Evolutionary conservation across 2,113 vertebrate species (phyloP), one percentile per base, ranked within the genome.

Genomic region (Rhipidura dahli): DNA sequence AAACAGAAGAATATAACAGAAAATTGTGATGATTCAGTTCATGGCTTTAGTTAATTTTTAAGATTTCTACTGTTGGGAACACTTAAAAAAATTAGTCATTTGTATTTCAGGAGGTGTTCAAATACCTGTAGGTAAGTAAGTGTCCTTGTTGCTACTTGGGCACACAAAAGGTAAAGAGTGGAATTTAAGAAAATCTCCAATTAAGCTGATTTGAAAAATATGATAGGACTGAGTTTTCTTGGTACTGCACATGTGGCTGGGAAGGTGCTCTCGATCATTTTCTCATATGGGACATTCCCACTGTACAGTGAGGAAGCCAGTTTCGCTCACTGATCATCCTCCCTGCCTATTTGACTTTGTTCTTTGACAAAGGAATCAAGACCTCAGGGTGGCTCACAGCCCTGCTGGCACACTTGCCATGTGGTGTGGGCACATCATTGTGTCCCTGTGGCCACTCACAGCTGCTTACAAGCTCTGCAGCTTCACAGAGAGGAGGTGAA

Each of bases 371-470:
- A n/a, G 9, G 35, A 12, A 79, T 1, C 1, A 42, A 27, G 19
- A 27, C 11, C 44, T 47, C 5, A 7, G 37, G 19, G 15, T 17
- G n/a, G 4, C 51, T 60, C 44, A 8, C 4, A 12, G 6, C 15
- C 50, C 31, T 56, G 45, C 66, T 30, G 39, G 23, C 61, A 35
- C 20, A 1, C 20, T 56, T 31, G 24, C 60, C 39, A 0, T 2
- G 23, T 11, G 35, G 17, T 7, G 2, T 19, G 39, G 31, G 8
- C 35, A 42, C n/a, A 53, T 3, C 12, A 0, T 7, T 6, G 10
- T 30, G 20, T 15, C 42, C n/a, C 66, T 13, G 23, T 12, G 49
- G 40, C 30, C 56, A 7, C 77, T 31, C 37, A 1, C 9, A 8
- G 10, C 23, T 26, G 26, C 37, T 53, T 9, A 0, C 20, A 28